Conservation (phyloP, 2,113 vertebrate genomes). For the Serinus canaria region DNA sequence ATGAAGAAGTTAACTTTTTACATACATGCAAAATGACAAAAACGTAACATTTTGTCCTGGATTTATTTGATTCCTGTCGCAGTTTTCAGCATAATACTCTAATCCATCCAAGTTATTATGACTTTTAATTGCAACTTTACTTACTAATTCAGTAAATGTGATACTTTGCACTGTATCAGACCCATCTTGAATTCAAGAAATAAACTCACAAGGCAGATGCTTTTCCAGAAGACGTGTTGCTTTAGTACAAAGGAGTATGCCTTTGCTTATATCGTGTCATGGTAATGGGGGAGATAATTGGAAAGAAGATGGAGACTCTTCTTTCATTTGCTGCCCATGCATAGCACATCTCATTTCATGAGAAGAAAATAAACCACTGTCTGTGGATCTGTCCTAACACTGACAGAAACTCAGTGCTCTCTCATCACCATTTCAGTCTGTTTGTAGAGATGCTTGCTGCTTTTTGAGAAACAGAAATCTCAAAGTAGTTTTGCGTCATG, state of each 20-base stretch:
- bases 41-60: background rate
- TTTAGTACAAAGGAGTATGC: background rate
- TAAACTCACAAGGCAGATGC: background rate
- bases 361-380: background rate
- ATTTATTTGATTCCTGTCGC: background rate
- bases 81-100: background rate
- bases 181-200: background rate
- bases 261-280: background rate
- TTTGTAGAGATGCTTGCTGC: background rate
- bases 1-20: background rate
- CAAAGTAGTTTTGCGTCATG: background rate
- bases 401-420: background rate
- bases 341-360: background rate
- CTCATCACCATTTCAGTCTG: background rate
- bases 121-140: constrained; percentile 40
- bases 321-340: background rate
- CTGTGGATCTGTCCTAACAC: background rate
- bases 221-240: background rate
- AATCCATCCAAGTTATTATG: constrained; percentile 21
- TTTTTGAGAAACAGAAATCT: background rate
- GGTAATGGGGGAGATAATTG: background rate
- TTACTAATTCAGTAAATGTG: constrained; percentile 25
- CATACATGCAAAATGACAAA: background rate
- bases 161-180: background rate
- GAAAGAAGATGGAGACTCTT: background rate